Conservation (phyloP, 2,888 invertebrate genomes). For the Euzetes globulus region DNA sequence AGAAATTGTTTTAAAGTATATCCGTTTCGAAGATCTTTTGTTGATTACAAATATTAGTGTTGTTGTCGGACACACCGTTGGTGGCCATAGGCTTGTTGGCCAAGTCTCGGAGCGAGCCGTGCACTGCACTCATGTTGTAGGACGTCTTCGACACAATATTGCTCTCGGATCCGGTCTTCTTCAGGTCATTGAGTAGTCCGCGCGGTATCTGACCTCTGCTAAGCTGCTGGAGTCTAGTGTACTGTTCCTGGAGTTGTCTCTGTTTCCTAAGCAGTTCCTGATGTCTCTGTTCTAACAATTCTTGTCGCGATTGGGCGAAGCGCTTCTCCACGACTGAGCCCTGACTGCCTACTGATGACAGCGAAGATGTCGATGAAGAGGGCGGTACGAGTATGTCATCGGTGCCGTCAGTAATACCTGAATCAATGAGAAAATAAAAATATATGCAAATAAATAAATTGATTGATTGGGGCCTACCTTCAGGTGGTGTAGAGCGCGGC, state of each 20-base stretch:
- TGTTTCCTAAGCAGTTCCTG: slow-evolving; percentile 81
- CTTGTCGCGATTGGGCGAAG: slow-evolving; percentile 44
- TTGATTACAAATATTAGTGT: slow-evolving; percentile 31
- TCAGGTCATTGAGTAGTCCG: slow-evolving; percentile 53
- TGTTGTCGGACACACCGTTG: slow-evolving; percentile 35
- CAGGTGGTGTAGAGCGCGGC: slow-evolving; percentile 34
- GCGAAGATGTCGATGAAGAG: slow-evolving; percentile 38
- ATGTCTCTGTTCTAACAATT: slow-evolving; percentile 68
- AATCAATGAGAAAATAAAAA: not conserved
- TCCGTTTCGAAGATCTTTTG: slow-evolving; percentile 69
- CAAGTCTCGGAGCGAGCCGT: slow-evolving; percentile 43
- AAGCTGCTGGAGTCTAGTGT: slow-evolving; percentile 76
- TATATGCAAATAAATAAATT: not conserved
- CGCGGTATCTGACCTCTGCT: slow-evolving; percentile 55
- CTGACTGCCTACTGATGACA: slow-evolving; percentile 34
- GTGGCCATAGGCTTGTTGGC: slow-evolving; percentile 16
- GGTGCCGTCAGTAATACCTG: slow-evolving; percentile 1
- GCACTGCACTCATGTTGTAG: slow-evolving; percentile 53
- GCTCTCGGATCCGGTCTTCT: slow-evolving; percentile 81
- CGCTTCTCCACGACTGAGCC: slow-evolving; percentile 34
- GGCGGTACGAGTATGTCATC: slow-evolving; percentile 36
- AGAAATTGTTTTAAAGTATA: slow-evolving; percentile 59
- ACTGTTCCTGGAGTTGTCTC: slow-evolving; percentile 80
- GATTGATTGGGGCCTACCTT: slow-evolving; percentile 19
- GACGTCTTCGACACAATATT: slow-evolving; percentile 76